phyloP scores from a whole-genome alignment of 2,888 invertebrate genomes.

The Macrosoma leucophasiata region DNA sequence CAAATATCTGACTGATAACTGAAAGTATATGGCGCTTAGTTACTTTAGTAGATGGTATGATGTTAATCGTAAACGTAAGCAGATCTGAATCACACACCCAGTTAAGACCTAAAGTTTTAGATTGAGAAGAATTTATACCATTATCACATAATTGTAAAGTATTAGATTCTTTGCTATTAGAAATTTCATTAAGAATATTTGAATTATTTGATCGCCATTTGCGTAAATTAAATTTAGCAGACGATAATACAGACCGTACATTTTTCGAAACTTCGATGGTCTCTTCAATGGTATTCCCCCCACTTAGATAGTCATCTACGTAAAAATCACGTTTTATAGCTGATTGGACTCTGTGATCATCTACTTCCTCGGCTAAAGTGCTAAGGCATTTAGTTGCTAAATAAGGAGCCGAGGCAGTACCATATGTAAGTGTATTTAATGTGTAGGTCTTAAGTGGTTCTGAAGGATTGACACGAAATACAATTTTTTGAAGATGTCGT shows the following conservation, averaged over 20 bases:
- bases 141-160: too few species aligned
- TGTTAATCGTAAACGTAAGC: too few species aligned
- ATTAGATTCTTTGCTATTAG: too few species aligned
- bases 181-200: conserved; percentile 5
- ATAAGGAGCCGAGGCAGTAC: conserved; percentile 24
- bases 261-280: conserved; percentile 14
- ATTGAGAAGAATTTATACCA: too few species aligned
- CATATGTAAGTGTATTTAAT: conserved; percentile 24
- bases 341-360: conserved; percentile 12
- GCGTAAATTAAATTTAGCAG: conserved; percentile 21
- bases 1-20: conserved; percentile 21
- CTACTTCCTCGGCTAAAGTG: conserved; percentile 11
- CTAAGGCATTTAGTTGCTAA: conserved; percentile 23
- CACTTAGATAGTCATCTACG: conserved; percentile 24
- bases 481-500: conserved; percentile 23
- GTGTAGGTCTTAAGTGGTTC: conserved; percentile 19
- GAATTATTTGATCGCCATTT: conserved; percentile 26
- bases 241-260: conserved; percentile 13
- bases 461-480: conserved; percentile 17
- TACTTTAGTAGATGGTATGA: too few species aligned
- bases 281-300: conserved; percentile 8
- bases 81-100: too few species aligned
- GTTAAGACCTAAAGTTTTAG: too few species aligned
- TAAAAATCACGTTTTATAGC: conserved; percentile 20
- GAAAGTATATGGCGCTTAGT: conserved; percentile 10